phyloP scores from a whole-genome alignment of 2,888 invertebrate species.

The Limenitis camilla region DNA sequence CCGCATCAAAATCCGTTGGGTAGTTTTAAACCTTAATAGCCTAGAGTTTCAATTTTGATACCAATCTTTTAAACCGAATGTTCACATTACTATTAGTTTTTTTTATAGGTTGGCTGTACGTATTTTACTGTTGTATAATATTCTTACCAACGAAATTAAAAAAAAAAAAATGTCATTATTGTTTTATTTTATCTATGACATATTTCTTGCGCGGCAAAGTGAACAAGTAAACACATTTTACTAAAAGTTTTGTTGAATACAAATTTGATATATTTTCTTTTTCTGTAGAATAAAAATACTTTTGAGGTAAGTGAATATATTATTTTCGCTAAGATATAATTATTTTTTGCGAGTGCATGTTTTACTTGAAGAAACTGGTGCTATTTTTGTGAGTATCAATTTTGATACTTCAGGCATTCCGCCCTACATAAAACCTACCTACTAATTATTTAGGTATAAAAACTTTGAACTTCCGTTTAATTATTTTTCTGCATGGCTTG shows the following conservation, averaged over 20 bases:
- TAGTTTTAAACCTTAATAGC: conserved; percentile 27
- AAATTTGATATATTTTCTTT: conserved; percentile 31
- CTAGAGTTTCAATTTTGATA: conserved; percentile 28
- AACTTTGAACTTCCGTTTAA: conserved; percentile 26
- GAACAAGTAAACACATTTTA: conserved; percentile 28
- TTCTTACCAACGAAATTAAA: conserved; percentile 30
- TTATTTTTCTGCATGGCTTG: conserved; percentile 31
- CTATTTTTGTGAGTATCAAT: conserved; percentile 32
- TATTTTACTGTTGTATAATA: conserved; percentile 31
- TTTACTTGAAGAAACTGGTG: conserved; percentile 33
- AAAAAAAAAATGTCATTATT: conserved; percentile 24
- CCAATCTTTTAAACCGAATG: conserved; percentile 25
- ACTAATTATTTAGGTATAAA: conserved; percentile 29
- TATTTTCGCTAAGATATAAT: conserved; percentile 32
- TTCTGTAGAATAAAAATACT: conserved; percentile 29
- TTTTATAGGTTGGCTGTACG: conserved; percentile 29
- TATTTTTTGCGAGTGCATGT: conserved; percentile 29
- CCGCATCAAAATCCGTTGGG: no score
- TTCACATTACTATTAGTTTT: conserved; percentile 29
- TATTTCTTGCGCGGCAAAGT: conserved; percentile 22
- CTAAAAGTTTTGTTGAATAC: conserved; percentile 32
- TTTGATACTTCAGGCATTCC: conserved; percentile 34
- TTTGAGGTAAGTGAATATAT: conserved; percentile 33
- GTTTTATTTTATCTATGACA: conserved; percentile 26
- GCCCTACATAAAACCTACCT: conserved; percentile 32